Percentiles rank a stretch among this genome's conserved stretches.
Conservation (phyloP, 2,113 vertebrate genomes). For the Lagopus leucura region DNA sequence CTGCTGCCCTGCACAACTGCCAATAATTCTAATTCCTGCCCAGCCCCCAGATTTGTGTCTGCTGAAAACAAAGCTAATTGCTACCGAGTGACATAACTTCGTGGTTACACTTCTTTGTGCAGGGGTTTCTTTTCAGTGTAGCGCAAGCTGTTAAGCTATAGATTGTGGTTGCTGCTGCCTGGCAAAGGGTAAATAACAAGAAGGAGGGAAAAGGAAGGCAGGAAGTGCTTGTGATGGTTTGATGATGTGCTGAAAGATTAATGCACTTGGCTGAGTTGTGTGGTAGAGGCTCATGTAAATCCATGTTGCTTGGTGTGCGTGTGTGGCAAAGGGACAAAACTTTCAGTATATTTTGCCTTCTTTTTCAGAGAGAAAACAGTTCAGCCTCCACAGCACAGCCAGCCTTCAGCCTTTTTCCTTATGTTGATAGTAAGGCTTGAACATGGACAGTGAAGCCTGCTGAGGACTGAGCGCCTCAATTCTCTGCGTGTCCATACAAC, state of each 20-base stretch:
- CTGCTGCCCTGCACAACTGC: neutral
- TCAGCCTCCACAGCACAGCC: neutral
- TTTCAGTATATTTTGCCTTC: accelerated
- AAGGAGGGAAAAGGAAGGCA: neutral
- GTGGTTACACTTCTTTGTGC: neutral
- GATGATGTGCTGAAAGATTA: conserved; percentile 3
- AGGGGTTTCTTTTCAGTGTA: neutral
- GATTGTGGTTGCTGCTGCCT: conserved; percentile 1
- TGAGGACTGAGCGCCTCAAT: neutral
- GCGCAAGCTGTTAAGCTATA: neutral
- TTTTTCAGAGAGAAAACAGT: neutral
- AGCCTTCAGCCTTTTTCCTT: neutral
- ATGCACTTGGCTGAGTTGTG: neutral
- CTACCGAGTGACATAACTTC: conserved; percentile 23
- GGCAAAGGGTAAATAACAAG: neutral
- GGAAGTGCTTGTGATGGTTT: neutral
- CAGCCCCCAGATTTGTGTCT: neutral
- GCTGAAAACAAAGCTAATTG: conserved; percentile 34
- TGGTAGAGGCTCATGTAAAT: neutral
- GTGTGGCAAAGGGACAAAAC: neutral
- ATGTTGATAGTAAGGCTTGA: accelerated
- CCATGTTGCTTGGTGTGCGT: neutral
- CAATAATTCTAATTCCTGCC: neutral
- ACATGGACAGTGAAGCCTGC: neutral
- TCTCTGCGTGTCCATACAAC: neutral